These are phyloP conservation scores for Masnerella sp. DNA, from an alignment of 2,888 invertebrate species.

Conservation along the genomic window DNA sequence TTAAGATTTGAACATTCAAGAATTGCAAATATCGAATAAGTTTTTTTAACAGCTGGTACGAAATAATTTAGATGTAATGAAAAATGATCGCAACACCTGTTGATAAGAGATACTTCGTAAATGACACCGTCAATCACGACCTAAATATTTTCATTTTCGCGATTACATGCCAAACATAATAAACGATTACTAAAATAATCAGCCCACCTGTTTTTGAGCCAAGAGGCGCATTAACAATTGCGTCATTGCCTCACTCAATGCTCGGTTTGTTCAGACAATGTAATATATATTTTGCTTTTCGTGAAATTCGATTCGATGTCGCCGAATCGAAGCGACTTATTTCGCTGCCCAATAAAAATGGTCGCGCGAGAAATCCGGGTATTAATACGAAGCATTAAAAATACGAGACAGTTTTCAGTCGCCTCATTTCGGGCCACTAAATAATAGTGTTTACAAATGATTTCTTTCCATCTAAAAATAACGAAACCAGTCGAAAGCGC, in stretches of 20 bases:
- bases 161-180: slow-evolving; percentile 73
- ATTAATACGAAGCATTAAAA: slow-evolving; percentile 28
- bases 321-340: not conserved
- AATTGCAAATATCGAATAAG: too few species aligned
- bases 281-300: slow-evolving; percentile 47
- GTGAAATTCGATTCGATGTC: slow-evolving; percentile 48
- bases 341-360: slow-evolving; percentile 6
- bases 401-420: slow-evolving; percentile 33
- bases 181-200: slow-evolving; percentile 75
- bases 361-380: slow-evolving; percentile 18
- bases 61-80: too few species aligned
- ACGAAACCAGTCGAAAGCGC: slow-evolving; percentile 47
- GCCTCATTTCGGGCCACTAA: slow-evolving; percentile 37
- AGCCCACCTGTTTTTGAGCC: slow-evolving; percentile 73
- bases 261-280: slow-evolving; percentile 62
- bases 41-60: too few species aligned
- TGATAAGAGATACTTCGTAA: slow-evolving; percentile 47
- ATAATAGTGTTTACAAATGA: slow-evolving; percentile 57
- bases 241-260: slow-evolving; percentile 69
- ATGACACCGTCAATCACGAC: slow-evolving; percentile 62
- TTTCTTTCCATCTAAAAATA: slow-evolving; percentile 56
- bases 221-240: slow-evolving; percentile 74
- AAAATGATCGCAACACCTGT: too few species aligned
- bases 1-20: too few species aligned
- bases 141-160: slow-evolving; percentile 63